Base-by-base conservation (phyloP, 1,140 invertebrate species). In the Helicoverpa zea region DNA sequence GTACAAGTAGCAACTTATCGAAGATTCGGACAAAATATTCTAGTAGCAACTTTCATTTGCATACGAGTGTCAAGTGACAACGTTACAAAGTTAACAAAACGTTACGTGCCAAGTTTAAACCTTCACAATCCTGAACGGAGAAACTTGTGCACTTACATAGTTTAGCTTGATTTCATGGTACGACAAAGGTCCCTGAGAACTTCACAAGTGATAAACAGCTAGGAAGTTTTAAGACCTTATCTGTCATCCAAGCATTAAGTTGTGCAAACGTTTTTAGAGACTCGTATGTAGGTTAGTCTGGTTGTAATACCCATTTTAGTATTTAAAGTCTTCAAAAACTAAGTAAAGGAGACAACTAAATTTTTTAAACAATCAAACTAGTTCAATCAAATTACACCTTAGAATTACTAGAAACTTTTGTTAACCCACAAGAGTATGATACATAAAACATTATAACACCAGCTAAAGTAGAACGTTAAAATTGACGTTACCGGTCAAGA, bases 111-210 rank as follows among this genome's bases (percentile, higher is more conserved):
- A 43, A 73, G 52, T 16, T 43, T 30, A 72, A 56, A 4, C 70
- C 52, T 13, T 9, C 47, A 58, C 14, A 58, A 13, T 18, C 18
- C 52, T 58, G 51, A 58, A 73, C 43, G 35, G 70, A 58, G 70
- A 73, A 73, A 73, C 70, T 73, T 73, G 70, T 58, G 52, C n/a
- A 43, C 70, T 73, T 18, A 73, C 70, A 72, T 56, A 70, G 66
- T 52, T 72, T 54, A 54, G 35, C 68, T 72, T 72, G 68, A 72
- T 72, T 72, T 72, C 49, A 54, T 72, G 49, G 49, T 29, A 54
- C 47, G 18, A 5, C 68, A 54, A 54, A 72, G 68, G 68, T 52
- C 68, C 68, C 18, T 30, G 23, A 29, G 49, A 72, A 72, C 18
- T 72, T 72, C 13, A 52, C 49, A 72, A 72, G 63, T 61, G 7